Base-by-base conservation (phyloP, 2,888 invertebrate genomes). In the Dryocosmus kuriphilus region DNA sequence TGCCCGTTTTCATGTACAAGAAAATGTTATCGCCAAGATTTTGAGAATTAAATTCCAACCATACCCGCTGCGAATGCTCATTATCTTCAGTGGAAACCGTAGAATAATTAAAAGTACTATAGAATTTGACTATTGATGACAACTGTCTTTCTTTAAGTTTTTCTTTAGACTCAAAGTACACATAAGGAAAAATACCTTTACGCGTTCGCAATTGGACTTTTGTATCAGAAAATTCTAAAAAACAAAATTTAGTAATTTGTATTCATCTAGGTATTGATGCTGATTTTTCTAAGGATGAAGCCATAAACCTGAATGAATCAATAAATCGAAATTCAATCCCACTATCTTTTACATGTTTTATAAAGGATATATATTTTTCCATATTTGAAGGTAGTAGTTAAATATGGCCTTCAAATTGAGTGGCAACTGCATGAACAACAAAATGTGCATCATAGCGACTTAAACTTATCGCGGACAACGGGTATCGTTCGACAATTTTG, bases 391-490 rank as follows among this genome's bases (percentile, higher is more conserved):
- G 61, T 19, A 62, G 61, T 14, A 62, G 30, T 22, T 57, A 9
- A 5, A 32, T 32, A 32, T 32, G 7, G 32, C 32, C 32, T 32
- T 32, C 32, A 7, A 32, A 32, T 32, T n/a, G n/a, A n/a, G n/a
- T n/a, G n/a, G n/a, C n/a, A n/a, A n/a, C n/a, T n/a, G n/a, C n/a
- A n/a, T n/a, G n/a, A n/a, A n/a, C n/a, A n/a, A n/a, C n/a, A n/a
- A n/a, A n/a, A n/a, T n/a, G n/a, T n/a, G n/a, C n/a, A 14, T 62
- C 61, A 30, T 62, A 62, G 30, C 61, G 30, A 62, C 61, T 62
- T 16, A 62, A 19, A 24, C n/a, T 62, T 62, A 30, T 62, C 30
- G 16, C 27, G 30, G 32, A 62, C 61, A 30, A 62, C 30, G 32
- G 61, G 61, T 62, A 62, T 62, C 11, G 30, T 62, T 19, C 5